These are phyloP conservation scores for Hypsibius dujardini DNA, from an alignment of 1,140 invertebrate genomes.

Conservation along the genomic window DNA sequence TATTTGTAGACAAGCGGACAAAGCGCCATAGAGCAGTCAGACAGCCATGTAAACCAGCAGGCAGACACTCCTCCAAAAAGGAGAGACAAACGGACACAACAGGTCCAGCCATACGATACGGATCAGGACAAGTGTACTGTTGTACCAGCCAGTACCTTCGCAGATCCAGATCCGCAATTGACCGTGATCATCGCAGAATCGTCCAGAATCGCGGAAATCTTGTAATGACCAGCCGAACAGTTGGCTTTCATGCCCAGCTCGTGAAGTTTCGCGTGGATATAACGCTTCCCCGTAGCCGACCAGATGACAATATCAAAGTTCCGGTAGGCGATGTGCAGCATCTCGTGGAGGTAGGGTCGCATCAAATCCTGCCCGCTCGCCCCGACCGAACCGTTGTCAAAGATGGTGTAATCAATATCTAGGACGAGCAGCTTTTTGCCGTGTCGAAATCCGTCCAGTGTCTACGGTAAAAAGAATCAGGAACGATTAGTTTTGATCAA, in stretches of 20 bases:
- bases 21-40: too few relatives aligned
- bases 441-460: constrained; percentile 57
- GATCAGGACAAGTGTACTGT: too few relatives aligned
- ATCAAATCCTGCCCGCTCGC: constrained; percentile 74
- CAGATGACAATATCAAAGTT: constrained; percentile 44
- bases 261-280: constrained; percentile 94
- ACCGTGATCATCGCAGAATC: constrained; percentile 84
- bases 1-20: too few relatives aligned
- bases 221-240: constrained; percentile 56
- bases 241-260: constrained; percentile 53
- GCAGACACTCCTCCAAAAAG: constrained; percentile 39
- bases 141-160: not conserved
- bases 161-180: constrained; percentile 41
- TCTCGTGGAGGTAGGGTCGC: constrained; percentile 85
- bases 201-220: constrained; percentile 79
- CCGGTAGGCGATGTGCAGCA: constrained; percentile 71
- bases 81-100: constrained; percentile 28
- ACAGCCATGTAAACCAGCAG: too few relatives aligned
- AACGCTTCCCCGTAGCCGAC: constrained; percentile 88
- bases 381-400: constrained; percentile 73
- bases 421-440: constrained; percentile 78
- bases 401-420: constrained; percentile 91
- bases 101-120: not conserved
- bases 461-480: constrained; percentile 27
- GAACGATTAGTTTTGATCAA: too few relatives aligned